Evolutionary conservation across 1,140 invertebrate species (phyloP).

Genomic region (Phthorimaea operculella): DNA sequence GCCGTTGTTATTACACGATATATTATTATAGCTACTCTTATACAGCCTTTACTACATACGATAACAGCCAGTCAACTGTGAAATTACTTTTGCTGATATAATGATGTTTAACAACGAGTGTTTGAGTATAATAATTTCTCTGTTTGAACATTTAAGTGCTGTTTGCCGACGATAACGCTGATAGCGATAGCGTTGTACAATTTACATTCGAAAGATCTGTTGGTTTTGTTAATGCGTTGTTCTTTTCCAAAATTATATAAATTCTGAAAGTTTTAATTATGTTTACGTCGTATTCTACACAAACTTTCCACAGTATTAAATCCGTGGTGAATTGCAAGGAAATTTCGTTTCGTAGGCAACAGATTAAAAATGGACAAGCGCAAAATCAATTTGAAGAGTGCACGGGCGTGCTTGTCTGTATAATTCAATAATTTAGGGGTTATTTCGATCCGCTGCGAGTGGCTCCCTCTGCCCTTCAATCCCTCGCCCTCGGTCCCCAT

Average conservation of each 20-base stretch:
- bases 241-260: too few relatives aligned
- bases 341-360: neutral
- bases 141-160: conserved; percentile 5
- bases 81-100: conserved; percentile 1
- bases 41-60: neutral
- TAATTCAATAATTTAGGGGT: conserved; percentile 58
- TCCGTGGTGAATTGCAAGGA: too few relatives aligned
- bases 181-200: too few relatives aligned
- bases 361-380: conserved; percentile 8
- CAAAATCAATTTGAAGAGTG: conserved; percentile 29
- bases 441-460: conserved; percentile 43
- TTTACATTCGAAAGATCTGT: too few relatives aligned
- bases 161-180: conserved; percentile 2
- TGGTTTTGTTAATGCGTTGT: too few relatives aligned
- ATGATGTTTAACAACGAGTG: conserved; percentile 1
- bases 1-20: too few relatives aligned
- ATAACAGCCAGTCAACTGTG: neutral
- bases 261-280: too few relatives aligned
- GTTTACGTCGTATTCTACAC: too few relatives aligned
- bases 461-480: conserved; percentile 10
- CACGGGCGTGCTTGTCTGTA: conserved; percentile 28
- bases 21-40: too few relatives aligned
- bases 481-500: conserved; percentile 30
- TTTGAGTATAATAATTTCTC: neutral
- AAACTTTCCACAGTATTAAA: too few relatives aligned